A percentile compares a stretch with the other conserved stretches of the same genome.
phyloP scores from a whole-genome alignment of 2,888 invertebrate species.

The Trichopoda pennipes region DNA sequence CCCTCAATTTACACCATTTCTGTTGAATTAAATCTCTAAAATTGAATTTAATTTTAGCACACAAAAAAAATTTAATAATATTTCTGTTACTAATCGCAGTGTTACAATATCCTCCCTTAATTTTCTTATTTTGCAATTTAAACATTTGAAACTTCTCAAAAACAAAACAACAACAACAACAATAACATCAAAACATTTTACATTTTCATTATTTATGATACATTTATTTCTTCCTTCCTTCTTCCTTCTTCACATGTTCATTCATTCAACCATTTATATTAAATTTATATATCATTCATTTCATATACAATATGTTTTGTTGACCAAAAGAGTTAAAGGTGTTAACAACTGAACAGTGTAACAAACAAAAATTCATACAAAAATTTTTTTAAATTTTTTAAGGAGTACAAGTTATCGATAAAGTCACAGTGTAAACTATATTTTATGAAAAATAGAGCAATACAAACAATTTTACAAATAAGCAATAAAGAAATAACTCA shows the following conservation, averaged over 20 bases:
- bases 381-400: not conserved
- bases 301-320: conserved; percentile 53
- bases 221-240: conserved; percentile 53
- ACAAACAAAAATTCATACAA: not conserved
- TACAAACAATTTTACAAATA: too few species aligned
- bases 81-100: too few species aligned
- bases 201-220: conserved; percentile 50
- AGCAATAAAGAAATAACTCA: too few species aligned
- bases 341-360: not conserved
- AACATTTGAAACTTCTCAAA: not conserved
- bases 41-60: too few species aligned
- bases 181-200: not conserved
- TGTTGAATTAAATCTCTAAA: too few species aligned
- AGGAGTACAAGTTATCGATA: too few species aligned
- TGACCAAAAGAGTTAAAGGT: conserved; percentile 31
- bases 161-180: not conserved
- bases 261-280: conserved; percentile 35
- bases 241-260: conserved; percentile 19
- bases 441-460: too few species aligned
- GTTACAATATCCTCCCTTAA: too few species aligned
- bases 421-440: too few species aligned
- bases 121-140: not conserved
- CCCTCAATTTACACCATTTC: too few species aligned
- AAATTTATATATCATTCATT: conserved; percentile 57
- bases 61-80: too few species aligned